Percentiles rank a stretch among this genome's conserved stretches.
These are phyloP conservation scores for Thelaira solivaga DNA, from an alignment of 2,888 invertebrate genomes.

Conservation along the genomic window DNA sequence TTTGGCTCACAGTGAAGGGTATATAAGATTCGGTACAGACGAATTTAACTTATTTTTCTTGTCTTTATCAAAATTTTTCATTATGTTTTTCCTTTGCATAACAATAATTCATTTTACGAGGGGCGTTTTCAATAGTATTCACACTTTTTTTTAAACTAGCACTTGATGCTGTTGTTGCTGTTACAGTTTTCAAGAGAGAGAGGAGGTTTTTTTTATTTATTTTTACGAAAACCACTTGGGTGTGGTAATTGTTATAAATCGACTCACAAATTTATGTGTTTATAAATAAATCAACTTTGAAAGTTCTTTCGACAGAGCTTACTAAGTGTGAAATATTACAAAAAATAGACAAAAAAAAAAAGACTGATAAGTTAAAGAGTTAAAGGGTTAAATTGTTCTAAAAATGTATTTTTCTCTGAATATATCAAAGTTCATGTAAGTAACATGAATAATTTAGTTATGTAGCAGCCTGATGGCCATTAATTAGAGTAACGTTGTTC, in stretches of 20 bases:
- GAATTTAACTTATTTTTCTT: neutral
- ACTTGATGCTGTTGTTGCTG: neutral
- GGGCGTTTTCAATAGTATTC: conserved; percentile 52
- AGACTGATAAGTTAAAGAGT: too few relatives aligned
- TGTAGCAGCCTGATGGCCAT: too few relatives aligned
- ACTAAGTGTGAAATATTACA: neutral
- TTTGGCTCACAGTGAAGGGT: too few relatives aligned
- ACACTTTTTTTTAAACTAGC: conserved; percentile 36
- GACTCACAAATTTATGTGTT: neutral
- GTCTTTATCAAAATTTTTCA: neutral
- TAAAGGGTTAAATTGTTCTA: too few relatives aligned
- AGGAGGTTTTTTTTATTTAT: conserved; percentile 18
- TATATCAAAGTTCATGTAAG: too few relatives aligned
- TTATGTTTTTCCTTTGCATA: conserved; percentile 19
- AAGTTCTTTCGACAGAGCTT: conserved; percentile 4
- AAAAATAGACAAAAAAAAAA: too few relatives aligned
- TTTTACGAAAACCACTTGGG: conserved; percentile 40
- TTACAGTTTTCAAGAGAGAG: conserved; percentile 39
- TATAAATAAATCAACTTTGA: too few relatives aligned
- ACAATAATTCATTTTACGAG: conserved; percentile 40
- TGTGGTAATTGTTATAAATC: conserved; percentile 48
- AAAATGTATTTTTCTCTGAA: too few relatives aligned
- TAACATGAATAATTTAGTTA: too few relatives aligned
- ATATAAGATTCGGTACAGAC: too few relatives aligned
- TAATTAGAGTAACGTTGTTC: too few relatives aligned